Base-by-base conservation (phyloP, 1,140 invertebrate species). In the Drosophila melanica region DNA sequence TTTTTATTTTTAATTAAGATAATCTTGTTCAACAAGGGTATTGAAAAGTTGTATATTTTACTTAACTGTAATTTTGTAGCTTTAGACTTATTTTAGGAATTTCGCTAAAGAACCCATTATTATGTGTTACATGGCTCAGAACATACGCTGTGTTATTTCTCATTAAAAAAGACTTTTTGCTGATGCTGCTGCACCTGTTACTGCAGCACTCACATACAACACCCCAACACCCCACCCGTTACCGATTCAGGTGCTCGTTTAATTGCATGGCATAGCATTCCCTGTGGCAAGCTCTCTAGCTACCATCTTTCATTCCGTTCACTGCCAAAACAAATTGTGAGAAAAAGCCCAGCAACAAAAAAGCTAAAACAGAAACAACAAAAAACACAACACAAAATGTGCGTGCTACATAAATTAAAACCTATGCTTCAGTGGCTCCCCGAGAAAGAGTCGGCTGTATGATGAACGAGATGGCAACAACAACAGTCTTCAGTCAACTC, bases 371-470 rank as follows among this genome's bases (percentile, higher is more conserved):
- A 33, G 23, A 48, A 45, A 27, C 23, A 50, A 50, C 2, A 11
- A 23, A 18, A 16, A 80, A 77, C 69, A 79, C 18, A 65, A 87
- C 84, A 84, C 72, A 84, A 89, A 87, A 87, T 87, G 84, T 87
- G 84, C 84, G 84, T 87, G 84, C 84, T 55, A 87, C 84, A 89
- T 89, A 87, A 89, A 87, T 86, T 86, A 86, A 86, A 86, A 87
- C 67, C 81, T 87, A 87, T 87, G 81, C 81, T 79, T 86, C 81
- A 86, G 64, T 87, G 81, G 75, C 68, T 84, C 62, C 47, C 64
- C 73, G 16, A 78, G 77, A 76, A 67, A 58, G 57, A 47, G 53
- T 58, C 53, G 23, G 11, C 11, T 27, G 3, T 11, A 20, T 18
- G 27, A 68, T 18, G 30, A 66, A 62, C 16, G 39, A 67, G 64